Evolutionary conservation across 2,888 invertebrate species (phyloP), one percentile per base, ranked within the genome.

Genomic region (Dimorphilus gyrociliatus): DNA sequence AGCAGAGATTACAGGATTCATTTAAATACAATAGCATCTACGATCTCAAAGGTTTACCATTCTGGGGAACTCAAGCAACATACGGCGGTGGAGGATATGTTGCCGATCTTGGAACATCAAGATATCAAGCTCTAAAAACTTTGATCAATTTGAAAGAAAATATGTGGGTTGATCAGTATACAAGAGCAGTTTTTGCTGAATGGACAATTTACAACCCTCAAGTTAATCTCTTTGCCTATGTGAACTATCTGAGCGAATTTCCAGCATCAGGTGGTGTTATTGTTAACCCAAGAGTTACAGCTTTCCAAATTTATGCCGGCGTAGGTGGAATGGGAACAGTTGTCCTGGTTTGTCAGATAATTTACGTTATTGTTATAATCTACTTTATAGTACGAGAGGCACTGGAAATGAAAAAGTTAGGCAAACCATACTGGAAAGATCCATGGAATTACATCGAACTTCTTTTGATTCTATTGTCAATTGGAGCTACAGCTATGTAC

Each of bases 361-460:
- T 40, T 8, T 40, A 32, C 28, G 28, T 37, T 7, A 12, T 35
- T n/a, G 14, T 43, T 12, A 33, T 44, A 24, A 16, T 38, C 14
- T 32, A 33, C 27, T 40, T 36, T 23, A 27, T 38, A 23, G 19
- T 41, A 8, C 23, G 28, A 15, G 38, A 36, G 24, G 18, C 28
- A 15, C 12, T 30, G 7, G 29, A 36, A 23, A 21, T 39, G 21
- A 32, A 19, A 28, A 33, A 25, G 13, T 21, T 26, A 27, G 30
- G 29, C 21, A 36, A 21, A 21, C 16, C 8, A 6, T 40, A 42
- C 28, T 53, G 58, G 32, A 41, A 37, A 21, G 38, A 47, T 15
- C 48, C 53, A 32, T 58, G 59, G 55, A 53, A 53, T 34, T 36
- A 44, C 8, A 39, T 51, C 3, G 57, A 59, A 34, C 27, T 55